These are phyloP conservation scores for Formicarius rufipectus DNA, from an alignment of 2,113 vertebrate species.

Conservation along the genomic window DNA sequence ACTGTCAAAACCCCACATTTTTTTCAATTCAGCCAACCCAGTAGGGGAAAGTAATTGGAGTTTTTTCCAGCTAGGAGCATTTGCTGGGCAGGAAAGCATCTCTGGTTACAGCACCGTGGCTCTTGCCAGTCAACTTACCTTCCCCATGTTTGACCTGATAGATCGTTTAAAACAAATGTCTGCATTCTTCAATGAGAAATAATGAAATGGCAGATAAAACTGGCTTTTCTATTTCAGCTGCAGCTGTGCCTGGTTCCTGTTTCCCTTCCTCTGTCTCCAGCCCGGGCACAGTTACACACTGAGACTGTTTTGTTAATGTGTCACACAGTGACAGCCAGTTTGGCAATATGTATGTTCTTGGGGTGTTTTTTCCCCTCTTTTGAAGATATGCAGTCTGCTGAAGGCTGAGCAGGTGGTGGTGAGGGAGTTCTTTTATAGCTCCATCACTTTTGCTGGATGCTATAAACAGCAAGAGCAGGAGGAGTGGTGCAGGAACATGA, in stretches of 20 bases:
- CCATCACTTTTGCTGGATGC: not conserved
- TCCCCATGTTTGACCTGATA: not conserved
- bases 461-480: not conserved
- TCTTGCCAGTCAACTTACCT: not conserved
- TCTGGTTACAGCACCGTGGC: not conserved
- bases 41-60: fast-evolving
- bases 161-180: not conserved
- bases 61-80: not conserved
- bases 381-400: not conserved
- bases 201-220: not conserved
- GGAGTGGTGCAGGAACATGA: not conserved
- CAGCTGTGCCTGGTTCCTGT: not conserved
- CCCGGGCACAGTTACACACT: not conserved
- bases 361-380: not conserved
- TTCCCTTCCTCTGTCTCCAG: not conserved
- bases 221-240: not conserved
- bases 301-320: not conserved
- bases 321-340: not conserved
- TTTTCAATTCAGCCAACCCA: not conserved
- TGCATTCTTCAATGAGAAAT: not conserved
- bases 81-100: not conserved
- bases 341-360: not conserved
- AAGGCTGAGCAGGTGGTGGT: conserved; percentile 26
- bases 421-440: conserved; percentile 17
- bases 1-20: not conserved